Conservation (phyloP, 2,888 invertebrate genomes). For the Thera obeliscata region DNA sequence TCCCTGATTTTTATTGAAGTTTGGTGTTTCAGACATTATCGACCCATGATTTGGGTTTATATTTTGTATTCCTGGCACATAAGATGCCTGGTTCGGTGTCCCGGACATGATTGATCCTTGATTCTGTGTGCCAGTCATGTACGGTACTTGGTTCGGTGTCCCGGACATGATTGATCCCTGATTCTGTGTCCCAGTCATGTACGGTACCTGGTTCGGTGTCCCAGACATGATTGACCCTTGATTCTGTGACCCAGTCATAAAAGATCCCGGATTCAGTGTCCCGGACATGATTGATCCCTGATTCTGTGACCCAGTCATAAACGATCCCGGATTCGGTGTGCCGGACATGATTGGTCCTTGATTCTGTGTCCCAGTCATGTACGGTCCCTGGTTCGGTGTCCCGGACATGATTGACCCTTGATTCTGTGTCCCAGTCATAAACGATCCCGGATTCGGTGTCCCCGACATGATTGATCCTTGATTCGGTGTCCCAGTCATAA, state of each 20-base stretch:
- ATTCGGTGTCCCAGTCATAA: slow-evolving; percentile 6
- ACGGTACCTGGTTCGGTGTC: slow-evolving; percentile 39
- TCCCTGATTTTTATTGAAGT: slow-evolving; percentile 2
- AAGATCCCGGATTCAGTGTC: slow-evolving; percentile 9
- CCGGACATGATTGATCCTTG: slow-evolving; percentile 32
- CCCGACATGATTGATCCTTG: slow-evolving; percentile 2
- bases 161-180: slow-evolving; percentile 23
- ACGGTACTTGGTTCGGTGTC: background rate
- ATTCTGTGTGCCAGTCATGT: background rate
- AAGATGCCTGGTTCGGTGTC: slow-evolving; percentile 18
- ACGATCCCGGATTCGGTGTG: slow-evolving; percentile 9
- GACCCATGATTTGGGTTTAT: background rate
- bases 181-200: slow-evolving; percentile 18
- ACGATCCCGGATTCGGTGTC: slow-evolving; percentile 12
- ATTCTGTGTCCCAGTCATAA: slow-evolving; percentile 1
- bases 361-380: slow-evolving; percentile 12
- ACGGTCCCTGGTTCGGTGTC: slow-evolving; percentile 10
- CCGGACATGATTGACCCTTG: slow-evolving; percentile 8
- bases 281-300: slow-evolving; percentile 2
- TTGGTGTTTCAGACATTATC: background rate
- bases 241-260: background rate
- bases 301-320: slow-evolving; percentile 9
- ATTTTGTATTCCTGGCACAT: slow-evolving; percentile 5
- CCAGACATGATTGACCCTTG: slow-evolving; percentile 4
- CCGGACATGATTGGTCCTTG: slow-evolving; percentile 3